A percentile compares a stretch with the other conserved stretches of the same genome.
phyloP scores from a whole-genome alignment of 2,888 invertebrate species.

The Thymelicus acteon region DNA sequence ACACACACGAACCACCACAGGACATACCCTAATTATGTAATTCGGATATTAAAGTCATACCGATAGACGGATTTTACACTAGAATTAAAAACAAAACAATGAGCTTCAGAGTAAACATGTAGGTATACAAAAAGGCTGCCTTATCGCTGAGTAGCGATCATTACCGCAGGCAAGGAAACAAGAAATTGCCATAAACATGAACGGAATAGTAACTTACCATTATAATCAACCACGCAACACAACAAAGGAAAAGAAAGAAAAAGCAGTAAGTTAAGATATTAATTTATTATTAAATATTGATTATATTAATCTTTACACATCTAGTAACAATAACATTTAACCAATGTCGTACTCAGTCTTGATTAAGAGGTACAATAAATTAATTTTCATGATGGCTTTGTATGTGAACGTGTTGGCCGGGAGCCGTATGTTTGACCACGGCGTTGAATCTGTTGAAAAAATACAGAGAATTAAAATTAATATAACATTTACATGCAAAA shows the following conservation, averaged over 20 bases:
- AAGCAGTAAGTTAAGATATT: not conserved
- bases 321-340: slow-evolving; percentile 63
- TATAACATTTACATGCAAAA: too few species aligned
- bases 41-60: too few species aligned
- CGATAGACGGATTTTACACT: too few species aligned
- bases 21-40: too few species aligned
- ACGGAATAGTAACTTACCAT: too few species aligned
- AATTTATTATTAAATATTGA: slow-evolving; percentile 36
- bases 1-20: too few species aligned
- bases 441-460: slow-evolving; percentile 81
- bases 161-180: too few species aligned
- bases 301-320: slow-evolving; percentile 61
- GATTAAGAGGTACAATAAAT: slow-evolving; percentile 43
- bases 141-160: too few species aligned
- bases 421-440: slow-evolving; percentile 83
- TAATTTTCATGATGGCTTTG: slow-evolving; percentile 70
- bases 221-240: too few species aligned
- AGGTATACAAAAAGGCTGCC: too few species aligned
- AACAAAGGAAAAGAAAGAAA: not conserved
- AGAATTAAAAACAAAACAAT: too few species aligned
- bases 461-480: slow-evolving; percentile 4
- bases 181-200: not conserved
- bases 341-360: slow-evolving; percentile 45
- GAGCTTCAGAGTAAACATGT: too few species aligned
- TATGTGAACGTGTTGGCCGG: slow-evolving; percentile 71